phyloP scores from a whole-genome alignment of 2,888 invertebrate species.

The Tricholauxania praeusta region DNA sequence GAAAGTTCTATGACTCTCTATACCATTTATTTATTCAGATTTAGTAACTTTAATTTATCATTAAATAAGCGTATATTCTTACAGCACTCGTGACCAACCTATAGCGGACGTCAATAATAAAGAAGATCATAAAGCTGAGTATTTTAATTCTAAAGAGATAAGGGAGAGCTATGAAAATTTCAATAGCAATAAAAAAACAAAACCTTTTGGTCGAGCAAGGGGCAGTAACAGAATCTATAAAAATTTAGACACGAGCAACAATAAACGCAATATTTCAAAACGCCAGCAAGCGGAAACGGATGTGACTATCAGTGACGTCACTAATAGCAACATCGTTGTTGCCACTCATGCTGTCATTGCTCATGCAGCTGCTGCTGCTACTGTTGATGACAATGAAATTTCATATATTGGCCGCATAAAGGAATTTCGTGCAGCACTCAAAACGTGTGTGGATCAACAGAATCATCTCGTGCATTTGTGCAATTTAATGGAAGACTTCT shows the following conservation, averaged over 20 bases:
- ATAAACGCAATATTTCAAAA: constrained; percentile 1
- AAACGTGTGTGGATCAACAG: constrained; percentile 50
- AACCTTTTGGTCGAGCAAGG: too few species aligned
- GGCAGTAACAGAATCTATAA: neutral
- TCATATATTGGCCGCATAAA: neutral
- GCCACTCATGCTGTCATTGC: neutral
- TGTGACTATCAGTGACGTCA: neutral
- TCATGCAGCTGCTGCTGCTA: too few species aligned
- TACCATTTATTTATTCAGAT: too few species aligned
- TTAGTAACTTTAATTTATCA: too few species aligned
- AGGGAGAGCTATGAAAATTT: neutral
- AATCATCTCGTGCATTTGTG: constrained; percentile 49
- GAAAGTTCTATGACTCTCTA: too few species aligned
- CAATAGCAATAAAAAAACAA: too few species aligned
- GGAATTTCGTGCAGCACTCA: constrained; percentile 37
- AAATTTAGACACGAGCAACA: neutral
- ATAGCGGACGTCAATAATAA: neutral
- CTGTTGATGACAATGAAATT: neutral
- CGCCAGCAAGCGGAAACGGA: constrained; percentile 17
- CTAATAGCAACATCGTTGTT: neutral
- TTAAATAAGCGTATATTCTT: neutral
- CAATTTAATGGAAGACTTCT: constrained; percentile 39
- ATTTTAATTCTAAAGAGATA: neutral
- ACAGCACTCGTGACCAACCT: neutral
- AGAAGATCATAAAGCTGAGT: constrained; percentile 3